Evolutionary conservation across 1,140 invertebrate species (phyloP), one percentile per base, ranked within the genome.

Genomic region (Pogonomyrmex californicus): DNA sequence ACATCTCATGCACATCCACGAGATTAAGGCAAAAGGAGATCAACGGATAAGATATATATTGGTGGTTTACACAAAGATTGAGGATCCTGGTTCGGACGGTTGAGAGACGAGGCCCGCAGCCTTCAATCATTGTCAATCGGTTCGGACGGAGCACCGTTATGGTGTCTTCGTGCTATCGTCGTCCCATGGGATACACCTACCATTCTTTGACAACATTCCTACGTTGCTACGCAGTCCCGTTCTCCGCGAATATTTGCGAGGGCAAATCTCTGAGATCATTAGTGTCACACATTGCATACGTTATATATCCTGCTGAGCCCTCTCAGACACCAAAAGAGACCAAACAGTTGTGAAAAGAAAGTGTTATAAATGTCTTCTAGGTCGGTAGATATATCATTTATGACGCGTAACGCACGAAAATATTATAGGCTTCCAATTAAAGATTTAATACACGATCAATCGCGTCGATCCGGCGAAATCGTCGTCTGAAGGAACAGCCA

Each of bases 61-160:
- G 49, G 44, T 83, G 83, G 51, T 88, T 88, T 89, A 78, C 86
- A 88, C 65, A 49, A 51, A 73, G 51, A 33, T 58, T 56, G 54
- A 77, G 23, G 76, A 78, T 44, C 65, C 58, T 49, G 71, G 60
- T 77, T 47, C 63, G 58, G 63, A 79, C 10, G 63, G 9, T 66
- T 41, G 73, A 44, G 38, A 88, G 58, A 60, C 78, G 85, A 88
- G 68, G 73, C 87, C 87, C 79, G 73, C 85, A 88, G 83, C 86
- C 86, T 91, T 93, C 93, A 93, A 94, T 94, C 93, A 93, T 93
- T 93, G 92, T 93, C 93, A 94, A 94, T 94, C 93, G 92, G 83
- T 90, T 92, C 85, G 88, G 75, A 90, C 89, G 85, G 91, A 86
- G 88, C 86, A 92, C 92, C 91, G 92, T 93, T 93, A 93, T 81